Percentiles rank a stretch among this genome's conserved stretches.
Evolutionary conservation across 2,797 vertebrate species (phyloP).

Genomic region (Sebastes oblongus): DNA sequence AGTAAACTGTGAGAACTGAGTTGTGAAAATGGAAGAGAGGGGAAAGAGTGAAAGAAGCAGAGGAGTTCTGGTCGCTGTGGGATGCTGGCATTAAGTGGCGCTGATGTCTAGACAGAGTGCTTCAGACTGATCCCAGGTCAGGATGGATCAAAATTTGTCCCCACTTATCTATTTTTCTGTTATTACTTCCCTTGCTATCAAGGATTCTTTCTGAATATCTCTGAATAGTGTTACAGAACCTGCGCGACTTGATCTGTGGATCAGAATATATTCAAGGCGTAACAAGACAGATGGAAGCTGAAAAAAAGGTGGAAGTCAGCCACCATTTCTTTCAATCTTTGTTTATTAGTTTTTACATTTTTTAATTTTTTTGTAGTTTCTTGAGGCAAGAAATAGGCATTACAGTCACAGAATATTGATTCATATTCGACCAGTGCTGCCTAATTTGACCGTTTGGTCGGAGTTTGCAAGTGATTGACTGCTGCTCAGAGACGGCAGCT

Average conservation of each 20-base stretch:
- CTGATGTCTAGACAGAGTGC: constrained; percentile 67
- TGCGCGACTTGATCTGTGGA: not conserved
- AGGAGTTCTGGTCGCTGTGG: not conserved
- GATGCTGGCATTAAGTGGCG: constrained; percentile 39
- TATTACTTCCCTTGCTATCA: not conserved
- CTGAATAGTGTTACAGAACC: not conserved
- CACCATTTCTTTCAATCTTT: not conserved
- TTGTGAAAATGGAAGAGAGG: not conserved
- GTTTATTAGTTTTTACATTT: too few relatives aligned
- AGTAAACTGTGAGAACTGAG: constrained; percentile 16
- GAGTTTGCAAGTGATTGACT: too few relatives aligned
- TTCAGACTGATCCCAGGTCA: constrained; percentile 69
- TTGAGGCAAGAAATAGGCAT: too few relatives aligned
- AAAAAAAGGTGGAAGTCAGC: constrained; percentile 27
- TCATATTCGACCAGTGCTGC: too few relatives aligned
- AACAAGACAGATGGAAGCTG: constrained; percentile 3
- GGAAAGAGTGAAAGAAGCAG: constrained; percentile 1
- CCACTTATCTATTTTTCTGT: constrained; percentile 35
- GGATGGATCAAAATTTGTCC: constrained; percentile 20
- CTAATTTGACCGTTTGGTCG: too few relatives aligned
- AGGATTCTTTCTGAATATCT: not conserved
- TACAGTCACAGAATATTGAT: too few relatives aligned
- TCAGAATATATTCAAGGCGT: not conserved
- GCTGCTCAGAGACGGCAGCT: too few relatives aligned
- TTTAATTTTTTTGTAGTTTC: too few relatives aligned